Base-by-base conservation (phyloP, 2,797 vertebrate genomes). In the Phalloptychus januarius region DNA sequence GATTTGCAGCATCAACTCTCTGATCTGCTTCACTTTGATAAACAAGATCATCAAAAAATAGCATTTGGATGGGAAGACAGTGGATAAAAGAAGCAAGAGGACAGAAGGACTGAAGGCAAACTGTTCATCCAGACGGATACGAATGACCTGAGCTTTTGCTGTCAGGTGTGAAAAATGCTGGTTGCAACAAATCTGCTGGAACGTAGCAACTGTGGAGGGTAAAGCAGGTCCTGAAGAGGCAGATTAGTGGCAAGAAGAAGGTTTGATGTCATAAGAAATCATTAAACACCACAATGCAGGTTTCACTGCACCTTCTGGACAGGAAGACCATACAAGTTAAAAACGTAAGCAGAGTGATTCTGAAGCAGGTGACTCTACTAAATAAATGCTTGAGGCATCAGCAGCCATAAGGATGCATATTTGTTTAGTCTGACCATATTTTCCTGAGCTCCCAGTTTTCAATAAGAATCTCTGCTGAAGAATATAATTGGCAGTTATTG, bases 31-130 rank as follows among this genome's bases (percentile, higher is more conserved):
- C 40, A 74, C 36, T 40, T n/a, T 36, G 52, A 45, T 11, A 75
- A 15, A 42, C 4, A 61, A 56, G 36, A 25, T 5, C 36, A 40
- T 25, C 18, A 63, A 11, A 31, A 6, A 25, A 61, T 31, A 33
- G 13, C 18, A 33, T 23, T 46, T 23, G 4, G 18, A 44, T 63
- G 42, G 16, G 38, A 46, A 36, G 45, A 45, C 36, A 31, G 8
- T 44, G 54, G 12, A 44, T 28, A 4, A 44, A 46, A 75, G 31
- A 20, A 46, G 74, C 28, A 75, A 16, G 31, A 65, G 13, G 6
- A 36, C 54, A n/a, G 54, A 75, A 36, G 58, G 58, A 44, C 12
- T 31, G 28, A 75, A 65, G 44, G 58, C 31, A 33, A 46, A 75
- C 56, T 7, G 31, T 5, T 48, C 33, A 20, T 20, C 44, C 4